A percentile compares a stretch with the other conserved stretches of the same genome.
Evolutionary conservation across 1,140 invertebrate genomes (phyloP).

Genomic region (Bombus sibiricus): DNA sequence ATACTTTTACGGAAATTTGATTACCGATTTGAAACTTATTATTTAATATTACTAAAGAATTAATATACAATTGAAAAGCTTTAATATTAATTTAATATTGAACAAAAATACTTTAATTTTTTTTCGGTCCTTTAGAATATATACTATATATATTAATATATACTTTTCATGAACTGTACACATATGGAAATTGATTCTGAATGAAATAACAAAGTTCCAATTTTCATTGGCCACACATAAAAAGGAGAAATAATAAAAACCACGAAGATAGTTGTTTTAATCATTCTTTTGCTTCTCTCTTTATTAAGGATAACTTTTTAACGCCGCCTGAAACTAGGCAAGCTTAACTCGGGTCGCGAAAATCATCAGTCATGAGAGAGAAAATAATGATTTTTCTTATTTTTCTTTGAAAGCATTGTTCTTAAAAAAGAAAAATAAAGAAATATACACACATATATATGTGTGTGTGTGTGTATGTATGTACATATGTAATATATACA

Average conservation of each 20-base stretch:
- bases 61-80: not conserved
- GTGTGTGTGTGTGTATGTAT: not conserved
- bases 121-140: not conserved
- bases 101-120: not conserved
- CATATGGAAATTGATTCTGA: not conserved
- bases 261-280: conserved; percentile 30
- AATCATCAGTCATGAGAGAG: conserved; percentile 44
- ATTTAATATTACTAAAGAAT: not conserved
- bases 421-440: not conserved
- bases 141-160: not conserved
- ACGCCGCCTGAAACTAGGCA: conserved; percentile 62
- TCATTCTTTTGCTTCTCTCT: conserved; percentile 64
- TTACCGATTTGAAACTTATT: not conserved
- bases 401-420: not conserved
- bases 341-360: conserved; percentile 38
- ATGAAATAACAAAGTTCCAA: not conserved
- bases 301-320: conserved; percentile 67
- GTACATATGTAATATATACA: too few relatives aligned
- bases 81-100: not conserved
- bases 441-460: not conserved
- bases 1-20: not conserved
- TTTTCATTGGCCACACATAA: not conserved
- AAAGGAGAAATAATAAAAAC: conserved; percentile 20
- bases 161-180: not conserved
- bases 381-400: not conserved